Evolutionary conservation across 1,140 invertebrate species (phyloP).

Genomic region (Globodera rostochiensis): DNA sequence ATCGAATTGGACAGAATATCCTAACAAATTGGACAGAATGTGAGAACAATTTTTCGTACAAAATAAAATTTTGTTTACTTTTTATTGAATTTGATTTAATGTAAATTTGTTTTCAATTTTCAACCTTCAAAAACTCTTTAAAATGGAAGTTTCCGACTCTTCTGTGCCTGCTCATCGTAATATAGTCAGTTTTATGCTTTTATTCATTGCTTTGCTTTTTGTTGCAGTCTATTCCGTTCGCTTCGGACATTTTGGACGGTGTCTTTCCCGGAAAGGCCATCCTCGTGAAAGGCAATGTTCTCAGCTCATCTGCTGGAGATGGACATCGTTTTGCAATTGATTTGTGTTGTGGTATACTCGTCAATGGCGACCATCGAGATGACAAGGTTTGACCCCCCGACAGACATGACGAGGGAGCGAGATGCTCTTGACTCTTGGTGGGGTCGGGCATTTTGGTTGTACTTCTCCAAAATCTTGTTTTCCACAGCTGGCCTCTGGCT

Average conservation of each 20-base stretch:
- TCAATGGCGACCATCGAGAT: slow-evolving; percentile 50
- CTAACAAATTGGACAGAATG: background rate
- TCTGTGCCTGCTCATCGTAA: slow-evolving; percentile 24
- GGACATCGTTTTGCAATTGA: slow-evolving; percentile 48
- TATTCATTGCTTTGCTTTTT: background rate
- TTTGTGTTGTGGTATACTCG: slow-evolving; percentile 47
- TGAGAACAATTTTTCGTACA: too few relatives aligned
- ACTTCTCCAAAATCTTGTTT: too few relatives aligned
- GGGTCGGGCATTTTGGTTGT: too few relatives aligned
- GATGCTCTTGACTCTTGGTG: too few relatives aligned
- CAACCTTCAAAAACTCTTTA: too few relatives aligned
- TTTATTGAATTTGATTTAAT: too few relatives aligned
- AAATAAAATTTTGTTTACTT: too few relatives aligned
- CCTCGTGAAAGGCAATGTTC: slow-evolving; percentile 43
- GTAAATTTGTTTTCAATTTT: too few relatives aligned
- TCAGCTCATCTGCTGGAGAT: background rate
- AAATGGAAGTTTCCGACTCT: background rate
- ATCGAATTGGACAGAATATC: background rate
- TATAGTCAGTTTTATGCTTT: slow-evolving; percentile 7
- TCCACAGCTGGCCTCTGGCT: too few relatives aligned
- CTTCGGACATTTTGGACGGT: slow-evolving; percentile 43
- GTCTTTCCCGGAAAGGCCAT: slow-evolving; percentile 53
- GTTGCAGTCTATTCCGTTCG: slow-evolving; percentile 39
- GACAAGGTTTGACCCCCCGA: slow-evolving; percentile 21
- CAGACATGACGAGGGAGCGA: too few relatives aligned